Percentiles rank a stretch among this genome's conserved stretches.
Evolutionary conservation across 2,113 vertebrate species (phyloP).

Genomic region (Xiphias gladius): DNA sequence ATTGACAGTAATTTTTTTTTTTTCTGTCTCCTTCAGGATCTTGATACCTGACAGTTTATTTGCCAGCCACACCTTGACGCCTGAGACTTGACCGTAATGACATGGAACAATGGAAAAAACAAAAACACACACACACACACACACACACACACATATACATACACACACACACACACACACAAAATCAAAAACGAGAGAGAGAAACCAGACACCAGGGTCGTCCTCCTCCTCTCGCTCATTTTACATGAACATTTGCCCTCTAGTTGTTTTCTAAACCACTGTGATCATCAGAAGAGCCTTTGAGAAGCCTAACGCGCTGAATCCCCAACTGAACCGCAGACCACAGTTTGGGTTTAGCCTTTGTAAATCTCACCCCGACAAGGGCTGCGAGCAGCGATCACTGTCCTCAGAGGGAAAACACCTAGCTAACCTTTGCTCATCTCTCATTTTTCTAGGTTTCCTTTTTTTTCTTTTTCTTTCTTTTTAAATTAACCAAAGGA

Average conservation of each 20-base stretch:
- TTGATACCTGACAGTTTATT: conserved; percentile 71
- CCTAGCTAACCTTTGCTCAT: conserved; percentile 52
- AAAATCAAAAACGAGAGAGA: conserved; percentile 23
- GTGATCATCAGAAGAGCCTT: conserved; percentile 82
- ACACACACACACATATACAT: neutral
- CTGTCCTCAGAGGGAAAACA: conserved; percentile 48
- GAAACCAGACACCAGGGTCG: conserved; percentile 56
- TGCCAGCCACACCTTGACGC: conserved; percentile 81
- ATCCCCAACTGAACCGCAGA: conserved; percentile 27
- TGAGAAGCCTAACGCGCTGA: conserved; percentile 57
- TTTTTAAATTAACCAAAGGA: conserved; percentile 77
- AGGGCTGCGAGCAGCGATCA: conserved; percentile 71
- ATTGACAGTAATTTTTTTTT: neutral
- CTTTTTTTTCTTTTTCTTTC: conserved; percentile 28
- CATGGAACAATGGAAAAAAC: conserved; percentile 62
- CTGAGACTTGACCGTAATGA: conserved; percentile 80
- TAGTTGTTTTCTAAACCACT: conserved; percentile 81
- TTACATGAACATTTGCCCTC: conserved; percentile 67
- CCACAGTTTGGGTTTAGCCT: conserved; percentile 61
- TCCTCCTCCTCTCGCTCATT: conserved; percentile 54
- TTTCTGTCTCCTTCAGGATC: conserved; percentile 64
- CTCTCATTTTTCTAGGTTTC: conserved; percentile 30
- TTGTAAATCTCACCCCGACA: conserved; percentile 53
- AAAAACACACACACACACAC: neutral
- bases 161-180: conserved; percentile 2